phyloP scores from a whole-genome alignment of 2,888 invertebrate species.

The Polydrusus tereticollis region DNA sequence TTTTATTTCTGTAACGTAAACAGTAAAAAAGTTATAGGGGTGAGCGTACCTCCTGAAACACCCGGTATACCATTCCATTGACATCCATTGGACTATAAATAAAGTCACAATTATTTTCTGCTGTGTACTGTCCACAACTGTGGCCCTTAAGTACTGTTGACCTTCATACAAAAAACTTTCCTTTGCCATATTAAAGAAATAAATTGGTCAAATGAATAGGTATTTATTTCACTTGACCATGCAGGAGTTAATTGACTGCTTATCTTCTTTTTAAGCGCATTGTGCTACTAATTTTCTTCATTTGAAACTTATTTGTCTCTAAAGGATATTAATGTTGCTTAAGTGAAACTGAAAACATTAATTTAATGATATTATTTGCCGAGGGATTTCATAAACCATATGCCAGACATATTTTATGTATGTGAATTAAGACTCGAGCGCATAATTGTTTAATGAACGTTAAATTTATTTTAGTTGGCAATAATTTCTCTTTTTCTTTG shows the following conservation, averaged over 20 bases:
- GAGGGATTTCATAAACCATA: neutral
- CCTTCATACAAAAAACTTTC: neutral
- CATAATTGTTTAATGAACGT: neutral
- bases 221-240: slow-evolving; percentile 1
- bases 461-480: neutral
- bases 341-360: neutral
- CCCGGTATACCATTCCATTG: no score
- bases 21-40: no score
- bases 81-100: no score
- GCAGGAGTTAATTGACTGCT: neutral
- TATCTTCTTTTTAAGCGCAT: neutral
- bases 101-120: no score
- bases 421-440: neutral
- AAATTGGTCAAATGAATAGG: neutral
- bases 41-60: no score
- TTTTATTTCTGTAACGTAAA: no score
- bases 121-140: no score
- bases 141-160: no score
- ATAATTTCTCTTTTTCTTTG: neutral
- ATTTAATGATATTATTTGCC: neutral
- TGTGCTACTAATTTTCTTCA: slow-evolving; percentile 6
- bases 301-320: neutral
- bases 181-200: neutral
- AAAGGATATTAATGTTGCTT: neutral
- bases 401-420: neutral